Base-by-base conservation (phyloP, 2,888 invertebrate species). In the Agrochola lota region DNA sequence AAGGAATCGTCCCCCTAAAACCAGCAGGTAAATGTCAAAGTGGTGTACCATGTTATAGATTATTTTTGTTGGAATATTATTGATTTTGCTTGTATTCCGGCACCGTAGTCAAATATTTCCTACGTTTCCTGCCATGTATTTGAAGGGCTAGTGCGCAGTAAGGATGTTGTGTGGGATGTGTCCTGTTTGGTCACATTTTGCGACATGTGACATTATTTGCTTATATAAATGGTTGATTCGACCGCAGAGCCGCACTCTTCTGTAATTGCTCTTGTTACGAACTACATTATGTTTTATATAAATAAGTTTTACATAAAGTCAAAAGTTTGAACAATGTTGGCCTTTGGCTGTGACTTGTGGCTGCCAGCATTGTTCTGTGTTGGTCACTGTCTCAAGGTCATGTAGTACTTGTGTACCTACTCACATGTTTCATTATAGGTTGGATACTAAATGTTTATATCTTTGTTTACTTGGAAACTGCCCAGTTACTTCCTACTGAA, bases 1-100 rank as follows among this genome's bases (percentile, higher is more conserved):
- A 97, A 81, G 97, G 97, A 91, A 94, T 97, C 69, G 93, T 97
- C 43, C 97, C 97, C 66, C 91, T 97, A 80, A 97, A 97, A 91
- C 97, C 97, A 30, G 91, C 95, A 90, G 97, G 97, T 97, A 92
- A 90, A 94, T 92, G 52, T 75, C 74, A 57, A 84, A 85, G 84
- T 72, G 80, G 77, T 86, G 74, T 79, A 71, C 77, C 79, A 64
- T 77, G 71, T 2, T 88, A 87, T 88, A 84, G 80, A 80, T 87
- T 76, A 78, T 74, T 81, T 88, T 90, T 87, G 80, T 77, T 79
- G 82, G 84, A 84, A 82, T 90, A 88, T 75, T 94, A 94, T 94
- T 91, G 94, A 94, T 95, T 93, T 93, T 91, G 75, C 81, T 74
- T 71, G 69, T 62, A 78, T 76, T 71, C 43, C 77, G 60, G 62